phyloP scores from a whole-genome alignment of 2,797 vertebrate genomes.

The Phoebastria nigripes region DNA sequence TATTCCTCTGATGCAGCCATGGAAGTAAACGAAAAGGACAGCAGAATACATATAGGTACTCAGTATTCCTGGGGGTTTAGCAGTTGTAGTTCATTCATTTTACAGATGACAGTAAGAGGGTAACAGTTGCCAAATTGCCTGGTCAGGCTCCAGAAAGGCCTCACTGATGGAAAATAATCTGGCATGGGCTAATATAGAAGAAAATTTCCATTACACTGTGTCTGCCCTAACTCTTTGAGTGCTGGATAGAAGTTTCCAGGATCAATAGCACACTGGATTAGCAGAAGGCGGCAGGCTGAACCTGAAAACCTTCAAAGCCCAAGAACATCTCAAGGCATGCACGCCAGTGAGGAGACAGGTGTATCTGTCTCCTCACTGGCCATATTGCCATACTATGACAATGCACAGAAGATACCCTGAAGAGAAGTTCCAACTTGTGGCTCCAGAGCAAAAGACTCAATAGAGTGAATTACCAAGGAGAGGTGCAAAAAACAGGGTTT shows the following conservation, averaged over 20 bases:
- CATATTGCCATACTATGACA: not conserved
- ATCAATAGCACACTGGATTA: not conserved
- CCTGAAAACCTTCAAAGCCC: not conserved
- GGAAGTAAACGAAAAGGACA: not conserved
- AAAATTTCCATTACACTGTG: not conserved
- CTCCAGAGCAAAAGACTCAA: not conserved
- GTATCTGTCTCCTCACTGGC: not conserved
- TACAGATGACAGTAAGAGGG: not conserved
- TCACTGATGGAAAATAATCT: not conserved
- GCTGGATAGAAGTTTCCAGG: not conserved
- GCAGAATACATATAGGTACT: not conserved
- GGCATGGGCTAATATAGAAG: not conserved
- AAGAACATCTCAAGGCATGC: not conserved
- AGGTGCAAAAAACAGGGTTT: not conserved
- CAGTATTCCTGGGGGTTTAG: not conserved
- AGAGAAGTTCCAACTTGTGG: not conserved
- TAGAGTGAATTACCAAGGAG: not conserved
- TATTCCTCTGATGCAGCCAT: not conserved
- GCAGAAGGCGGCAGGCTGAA: accelerated
- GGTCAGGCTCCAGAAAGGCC: not conserved
- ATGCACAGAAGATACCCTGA: not conserved
- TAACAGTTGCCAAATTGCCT: not conserved
- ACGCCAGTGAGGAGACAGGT: not conserved
- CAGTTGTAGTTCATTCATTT: not conserved
- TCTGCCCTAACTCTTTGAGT: not conserved